Conservation (phyloP, 2,888 invertebrate genomes). For the Clivina fossor region DNA sequence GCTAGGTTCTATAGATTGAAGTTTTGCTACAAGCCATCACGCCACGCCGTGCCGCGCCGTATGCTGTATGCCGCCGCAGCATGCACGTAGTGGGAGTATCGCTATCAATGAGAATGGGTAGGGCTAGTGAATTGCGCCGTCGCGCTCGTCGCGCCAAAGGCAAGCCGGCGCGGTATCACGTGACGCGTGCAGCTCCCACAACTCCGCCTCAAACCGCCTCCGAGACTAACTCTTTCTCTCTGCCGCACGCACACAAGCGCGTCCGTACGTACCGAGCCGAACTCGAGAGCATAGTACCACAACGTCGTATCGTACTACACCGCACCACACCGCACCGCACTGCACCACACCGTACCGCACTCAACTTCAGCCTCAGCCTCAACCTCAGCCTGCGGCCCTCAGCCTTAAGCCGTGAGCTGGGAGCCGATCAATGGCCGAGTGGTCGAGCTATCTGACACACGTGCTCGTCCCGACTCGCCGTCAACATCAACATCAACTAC, state of each 20-base stretch:
- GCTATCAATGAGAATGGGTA: constrained; percentile 35
- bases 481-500: constrained; percentile 6
- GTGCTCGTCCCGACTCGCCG: constrained; percentile 50
- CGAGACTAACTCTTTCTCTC: constrained; percentile 50
- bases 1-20: too few species aligned
- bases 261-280: neutral
- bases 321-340: neutral
- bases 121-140: constrained; percentile 35
- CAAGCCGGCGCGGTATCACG: constrained; percentile 49
- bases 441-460: constrained; percentile 64
- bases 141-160: constrained; percentile 44
- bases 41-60: too few species aligned
- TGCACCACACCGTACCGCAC: constrained; percentile 19
- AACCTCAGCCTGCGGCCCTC: constrained; percentile 24
- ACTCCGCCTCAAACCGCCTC: constrained; percentile 58
- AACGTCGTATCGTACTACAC: neutral
- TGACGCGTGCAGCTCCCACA: constrained; percentile 58
- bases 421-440: constrained; percentile 64
- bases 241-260: constrained; percentile 22
- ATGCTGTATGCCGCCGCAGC: constrained; percentile 41
- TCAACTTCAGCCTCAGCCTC: constrained; percentile 34
- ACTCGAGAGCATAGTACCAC: neutral
- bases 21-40: too few species aligned
- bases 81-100: constrained; percentile 48
- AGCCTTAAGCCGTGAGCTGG: too few species aligned